Base-by-base conservation (phyloP, 2,888 invertebrate species). In the Hypsopygia costalis region DNA sequence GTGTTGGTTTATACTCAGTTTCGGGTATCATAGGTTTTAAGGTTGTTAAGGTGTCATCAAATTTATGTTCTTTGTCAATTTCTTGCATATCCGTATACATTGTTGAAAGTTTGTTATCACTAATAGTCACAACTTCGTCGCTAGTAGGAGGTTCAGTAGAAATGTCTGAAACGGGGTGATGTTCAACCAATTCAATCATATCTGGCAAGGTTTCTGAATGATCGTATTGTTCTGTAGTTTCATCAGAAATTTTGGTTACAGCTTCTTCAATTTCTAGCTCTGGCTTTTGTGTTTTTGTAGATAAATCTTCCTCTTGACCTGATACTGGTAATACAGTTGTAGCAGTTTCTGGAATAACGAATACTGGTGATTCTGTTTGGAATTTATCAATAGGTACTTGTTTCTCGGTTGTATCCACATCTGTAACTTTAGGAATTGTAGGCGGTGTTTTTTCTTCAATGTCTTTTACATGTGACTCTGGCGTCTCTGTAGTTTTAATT, bases 151-250 rank as follows among this genome's bases (percentile, higher is more conserved):
- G 5, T 4, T 10, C n/a, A 25, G 39, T 39, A 11, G 39, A 39
- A 10, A 28, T 12, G 1, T 39, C 39, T 6, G 21, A 20, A 11
- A 28, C 10, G 8, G 16, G 9, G 12, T 16, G 25, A 28, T 39
- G 39, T 12, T 33, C 39, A 27, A 39, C 39, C 32, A 39, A 39
- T 16, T 39, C 33, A 11, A 39, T 33, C 33, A 39, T 39, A 11
- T 39, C 39, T 39, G 39, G 33, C 8, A 27, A 27, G 8, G 38
- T 43, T 11, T 43, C 35, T 9, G 29, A 21, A 30, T 37, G 8
- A 21, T 42, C 34, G 20, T 11, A 28, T 29, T 30, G 16, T 9
- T 37, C 32, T 28, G 28, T 34, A 6, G 39, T 39, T 27, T 12
- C 10, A n/a, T 16, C 31, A 12, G 35, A 21, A 32, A n/a, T 9